A percentile compares a stretch with the other conserved stretches of the same genome.
phyloP scores from a whole-genome alignment of 1,140 invertebrate genomes.

The Homarus americanus region DNA sequence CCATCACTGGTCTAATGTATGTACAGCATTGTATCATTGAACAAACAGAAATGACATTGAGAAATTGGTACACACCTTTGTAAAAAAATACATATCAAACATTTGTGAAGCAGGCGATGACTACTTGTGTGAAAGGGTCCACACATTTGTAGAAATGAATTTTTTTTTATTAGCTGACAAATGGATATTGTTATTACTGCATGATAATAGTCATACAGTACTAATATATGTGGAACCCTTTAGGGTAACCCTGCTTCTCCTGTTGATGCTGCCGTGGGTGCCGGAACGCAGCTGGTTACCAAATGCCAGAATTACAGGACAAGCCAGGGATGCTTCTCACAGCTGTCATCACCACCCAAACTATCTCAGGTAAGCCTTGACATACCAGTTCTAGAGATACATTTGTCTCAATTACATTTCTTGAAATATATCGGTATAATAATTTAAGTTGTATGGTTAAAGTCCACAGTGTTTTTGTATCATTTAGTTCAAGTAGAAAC shows the following conservation, averaged over 20 bases:
- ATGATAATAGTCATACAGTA: no score
- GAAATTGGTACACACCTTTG: not conserved
- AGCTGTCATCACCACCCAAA: not conserved
- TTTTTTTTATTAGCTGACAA: not conserved
- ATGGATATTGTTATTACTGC: not conserved
- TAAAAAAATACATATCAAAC: not conserved
- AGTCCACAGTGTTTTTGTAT: no score
- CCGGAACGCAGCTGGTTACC: not conserved
- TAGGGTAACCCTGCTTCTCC: not conserved
- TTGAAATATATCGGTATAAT: no score
- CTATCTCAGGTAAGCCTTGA: not conserved
- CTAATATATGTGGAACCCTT: not conserved
- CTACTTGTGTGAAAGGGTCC: no score
- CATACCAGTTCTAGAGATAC: no score
- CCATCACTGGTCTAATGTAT: no score
- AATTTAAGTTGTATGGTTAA: no score
- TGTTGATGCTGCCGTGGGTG: not conserved
- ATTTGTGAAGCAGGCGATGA: not conserved
- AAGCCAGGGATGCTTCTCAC: not conserved
- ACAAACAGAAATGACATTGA: no score
- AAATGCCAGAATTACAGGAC: not conserved
- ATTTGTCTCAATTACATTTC: no score
- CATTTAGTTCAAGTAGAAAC: no score
- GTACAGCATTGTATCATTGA: no score
- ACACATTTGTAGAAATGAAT: no score